phyloP scores from a whole-genome alignment of 2,113 vertebrate species.

The Nerophis ophidion region DNA sequence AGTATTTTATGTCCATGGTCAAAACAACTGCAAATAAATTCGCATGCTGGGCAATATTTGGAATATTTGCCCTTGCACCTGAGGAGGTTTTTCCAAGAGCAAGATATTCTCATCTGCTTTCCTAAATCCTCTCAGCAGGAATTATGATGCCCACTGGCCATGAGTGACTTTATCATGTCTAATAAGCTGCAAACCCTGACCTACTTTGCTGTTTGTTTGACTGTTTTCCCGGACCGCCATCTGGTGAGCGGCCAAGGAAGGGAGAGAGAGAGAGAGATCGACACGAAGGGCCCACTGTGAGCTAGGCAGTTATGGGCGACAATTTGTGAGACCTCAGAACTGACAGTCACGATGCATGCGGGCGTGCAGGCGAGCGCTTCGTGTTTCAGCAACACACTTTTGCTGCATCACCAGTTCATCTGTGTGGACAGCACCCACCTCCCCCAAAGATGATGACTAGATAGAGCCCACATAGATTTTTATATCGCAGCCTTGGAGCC shows the following conservation, averaged over 20 bases:
- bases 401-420: slow-evolving; percentile 2
- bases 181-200: slow-evolving; percentile 17
- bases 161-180: slow-evolving; percentile 20
- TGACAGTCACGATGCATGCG: slow-evolving; percentile 3
- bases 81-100: no score
- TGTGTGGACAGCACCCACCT: background rate
- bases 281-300: slow-evolving; percentile 15
- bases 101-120: slow-evolving; percentile 14
- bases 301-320: slow-evolving; percentile 1
- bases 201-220: slow-evolving; percentile 20
- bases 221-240: slow-evolving; percentile 16
- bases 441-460: background rate
- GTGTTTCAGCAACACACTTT: background rate
- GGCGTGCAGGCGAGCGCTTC: background rate
- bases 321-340: slow-evolving; percentile 19
- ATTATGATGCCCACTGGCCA: slow-evolving; percentile 11
- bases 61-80: no score
- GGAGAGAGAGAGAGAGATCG: slow-evolving; percentile 3
- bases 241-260: slow-evolving; percentile 10
- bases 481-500: no score
- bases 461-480: background rate
- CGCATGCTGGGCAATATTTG: no score
- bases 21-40: no score
- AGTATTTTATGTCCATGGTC: no score
- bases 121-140: background rate